Conservation (phyloP, 2,888 invertebrate genomes). For the Magallana nippona region DNA sequence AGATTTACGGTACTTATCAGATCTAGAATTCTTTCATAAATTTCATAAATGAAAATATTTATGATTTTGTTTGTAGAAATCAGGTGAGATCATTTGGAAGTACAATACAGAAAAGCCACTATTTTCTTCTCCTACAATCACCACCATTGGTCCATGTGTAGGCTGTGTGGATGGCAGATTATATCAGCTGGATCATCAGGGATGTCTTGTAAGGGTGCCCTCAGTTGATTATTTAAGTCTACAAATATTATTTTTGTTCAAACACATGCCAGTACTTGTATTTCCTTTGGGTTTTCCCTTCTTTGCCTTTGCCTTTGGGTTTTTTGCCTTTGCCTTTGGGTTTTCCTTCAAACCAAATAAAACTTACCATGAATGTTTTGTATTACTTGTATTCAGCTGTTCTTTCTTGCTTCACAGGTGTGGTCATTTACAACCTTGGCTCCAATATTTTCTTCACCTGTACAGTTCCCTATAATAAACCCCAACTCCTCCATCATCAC, state of each 20-base stretch:
- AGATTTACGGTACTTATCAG: no score
- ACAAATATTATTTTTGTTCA: no score
- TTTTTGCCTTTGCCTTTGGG: no score
- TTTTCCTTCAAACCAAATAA: background rate
- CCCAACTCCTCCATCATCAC: no score
- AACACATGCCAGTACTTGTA: no score
- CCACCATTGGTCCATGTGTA: conserved; percentile 64
- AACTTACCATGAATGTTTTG: no score
- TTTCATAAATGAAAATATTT: no score
- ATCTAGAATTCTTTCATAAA: no score
- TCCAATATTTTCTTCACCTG: conserved; percentile 87
- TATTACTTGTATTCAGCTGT: no score
- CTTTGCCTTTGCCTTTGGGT: no score
- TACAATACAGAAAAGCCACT: conserved; percentile 84
- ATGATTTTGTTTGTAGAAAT: conserved; percentile 72
- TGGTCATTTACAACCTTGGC: conserved; percentile 84
- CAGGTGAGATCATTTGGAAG: conserved; percentile 84
- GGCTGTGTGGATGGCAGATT: conserved; percentile 77
- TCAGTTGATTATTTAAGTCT: no score
- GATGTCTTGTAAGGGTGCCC: conserved; percentile 67
- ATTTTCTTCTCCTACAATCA: conserved; percentile 84
- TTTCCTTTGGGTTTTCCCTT: no score
- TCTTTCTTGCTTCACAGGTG: conserved; percentile 81
- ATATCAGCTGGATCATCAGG: conserved; percentile 66
- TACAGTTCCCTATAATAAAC: conserved; percentile 19